Base-by-base conservation (phyloP, 64 coral and sea anemone genomes). In the Pocillopora damicornis region DNA sequence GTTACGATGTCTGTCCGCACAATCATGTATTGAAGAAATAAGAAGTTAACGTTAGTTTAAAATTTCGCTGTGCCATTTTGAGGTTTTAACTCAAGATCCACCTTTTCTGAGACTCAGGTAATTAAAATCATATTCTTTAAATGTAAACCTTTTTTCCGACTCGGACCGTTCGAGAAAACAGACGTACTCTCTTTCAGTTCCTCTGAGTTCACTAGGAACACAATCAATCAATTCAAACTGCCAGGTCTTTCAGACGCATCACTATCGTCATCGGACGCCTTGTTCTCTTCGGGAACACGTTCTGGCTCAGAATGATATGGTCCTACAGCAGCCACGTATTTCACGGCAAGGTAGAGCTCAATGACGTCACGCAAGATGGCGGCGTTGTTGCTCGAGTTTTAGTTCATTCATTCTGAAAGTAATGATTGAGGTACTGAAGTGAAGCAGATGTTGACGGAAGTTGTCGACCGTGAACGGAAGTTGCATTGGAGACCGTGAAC, bases 321-420 rank as follows among this genome's bases (percentile, higher is more conserved):
- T 37, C 59, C 76, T 20, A 18, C 13, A 67, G 63, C 63, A 78
- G 56, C 76, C 76, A 78, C 59, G 17, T 14, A 18, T 8, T 61
- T 61, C 30, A 30, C 30, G 30, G 30, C 14, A 61, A 8, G 35
- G 76, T 59, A 22, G 38, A 78, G 58, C 76, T 79, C 57, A 18
- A 18, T 67, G 63, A 67, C 63, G 63, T 67, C 63, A 67, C 63
- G 63, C n/a, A 80, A 80, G 59, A 79, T 79, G 58, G 77, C 58
- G 77, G 77, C 77, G 58, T 30, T 30, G 30, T 30, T 30, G 30
- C 30, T 30, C 30, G 30, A 30, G 30, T 30, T 30, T 30, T 30
- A 30, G 30, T 0, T 30, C 30, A 30, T 30, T 30, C 30, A 30
- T 30, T 30, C 30, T 30, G 30, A 30, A 30, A 30, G 30, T 30